These are phyloP conservation scores for Manis javanica DNA, from an alignment of 2,797 vertebrate species.

Conservation along the genomic window DNA sequence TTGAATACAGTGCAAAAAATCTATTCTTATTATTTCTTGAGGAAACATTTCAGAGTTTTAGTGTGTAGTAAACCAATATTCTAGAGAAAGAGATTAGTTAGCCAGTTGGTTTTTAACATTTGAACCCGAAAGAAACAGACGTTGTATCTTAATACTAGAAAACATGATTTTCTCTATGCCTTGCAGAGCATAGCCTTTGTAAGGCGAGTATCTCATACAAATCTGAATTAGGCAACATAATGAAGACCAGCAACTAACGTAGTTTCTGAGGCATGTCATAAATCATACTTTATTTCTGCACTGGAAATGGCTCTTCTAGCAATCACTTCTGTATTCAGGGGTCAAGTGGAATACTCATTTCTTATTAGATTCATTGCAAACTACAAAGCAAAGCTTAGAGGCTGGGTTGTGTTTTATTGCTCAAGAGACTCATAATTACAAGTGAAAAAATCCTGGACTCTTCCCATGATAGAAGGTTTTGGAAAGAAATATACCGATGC, in stretches of 20 bases:
- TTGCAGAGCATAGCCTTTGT: neutral
- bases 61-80: neutral
- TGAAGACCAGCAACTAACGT: neutral
- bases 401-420: slow-evolving; percentile 65
- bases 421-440: slow-evolving; percentile 60
- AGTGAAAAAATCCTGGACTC: neutral
- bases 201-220: neutral
- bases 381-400: slow-evolving; percentile 4
- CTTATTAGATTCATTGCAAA: slow-evolving; percentile 54
- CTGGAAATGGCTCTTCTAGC: neutral
- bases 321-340: neutral
- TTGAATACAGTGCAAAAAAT: neutral
- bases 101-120: neutral
- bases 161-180: neutral
- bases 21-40: neutral
- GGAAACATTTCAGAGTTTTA: neutral
- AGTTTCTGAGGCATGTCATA: neutral
- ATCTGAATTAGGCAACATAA: neutral
- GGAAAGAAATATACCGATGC: neutral
- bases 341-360: slow-evolving; percentile 46
- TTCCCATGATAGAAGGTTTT: slow-evolving; percentile 5
- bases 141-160: neutral
- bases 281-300: neutral
- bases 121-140: slow-evolving; percentile 1
- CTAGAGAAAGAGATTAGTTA: neutral